Percentiles rank a stretch among this genome's conserved stretches.
Evolutionary conservation across 2,797 vertebrate genomes (phyloP).

Genomic region (Coendou prehensilis): DNA sequence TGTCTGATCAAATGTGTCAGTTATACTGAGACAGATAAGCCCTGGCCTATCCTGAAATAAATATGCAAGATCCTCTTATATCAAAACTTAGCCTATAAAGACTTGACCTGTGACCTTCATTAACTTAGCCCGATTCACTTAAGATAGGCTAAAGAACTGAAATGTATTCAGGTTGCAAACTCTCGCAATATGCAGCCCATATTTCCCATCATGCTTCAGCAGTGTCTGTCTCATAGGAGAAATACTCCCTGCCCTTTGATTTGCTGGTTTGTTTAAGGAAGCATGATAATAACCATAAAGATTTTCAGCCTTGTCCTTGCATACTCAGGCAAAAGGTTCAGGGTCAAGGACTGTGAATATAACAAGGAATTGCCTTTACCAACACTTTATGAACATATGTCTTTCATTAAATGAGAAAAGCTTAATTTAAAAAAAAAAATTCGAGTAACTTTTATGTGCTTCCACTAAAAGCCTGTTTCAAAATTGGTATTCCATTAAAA

Average conservation of each 20-base stretch:
- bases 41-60: not conserved
- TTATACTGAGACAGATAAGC: not conserved
- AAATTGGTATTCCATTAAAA: conserved; percentile 67
- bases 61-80: not conserved
- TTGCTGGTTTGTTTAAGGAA: conserved; percentile 36
- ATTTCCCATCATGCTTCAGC: not conserved
- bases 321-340: not conserved
- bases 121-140: not conserved
- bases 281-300: conserved; percentile 22
- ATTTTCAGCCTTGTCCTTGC: not conserved
- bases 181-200: not conserved
- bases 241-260: not conserved
- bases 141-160: not conserved
- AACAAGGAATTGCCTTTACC: conserved; percentile 67
- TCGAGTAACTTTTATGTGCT: conserved; percentile 64
- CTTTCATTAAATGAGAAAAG: conserved; percentile 74
- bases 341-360: conserved; percentile 47
- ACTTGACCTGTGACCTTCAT: not conserved
- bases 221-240: not conserved
- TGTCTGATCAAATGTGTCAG: not conserved
- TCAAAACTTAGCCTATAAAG: not conserved
- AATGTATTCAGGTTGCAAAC: not conserved
- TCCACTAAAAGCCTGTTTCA: conserved; percentile 66
- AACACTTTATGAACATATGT: conserved; percentile 60
- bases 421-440: conserved; percentile 54